Evolutionary conservation across 2,888 invertebrate genomes (phyloP).

Genomic region (Trissolcus brochymenae): DNA sequence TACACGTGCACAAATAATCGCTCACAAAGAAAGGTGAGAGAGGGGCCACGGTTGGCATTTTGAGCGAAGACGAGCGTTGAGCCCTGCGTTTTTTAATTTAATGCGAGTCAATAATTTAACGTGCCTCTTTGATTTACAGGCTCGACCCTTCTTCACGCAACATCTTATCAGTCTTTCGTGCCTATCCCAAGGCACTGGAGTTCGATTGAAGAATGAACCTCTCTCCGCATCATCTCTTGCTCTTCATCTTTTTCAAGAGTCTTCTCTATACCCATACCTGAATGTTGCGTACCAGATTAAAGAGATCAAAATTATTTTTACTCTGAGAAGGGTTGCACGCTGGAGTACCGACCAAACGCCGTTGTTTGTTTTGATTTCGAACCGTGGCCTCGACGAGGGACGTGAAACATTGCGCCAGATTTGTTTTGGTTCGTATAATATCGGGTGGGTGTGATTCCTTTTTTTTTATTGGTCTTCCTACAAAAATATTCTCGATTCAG

Average conservation of each 20-base stretch:
- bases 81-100: constrained; percentile 67
- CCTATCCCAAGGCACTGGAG: constrained; percentile 52
- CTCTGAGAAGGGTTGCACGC: constrained; percentile 44
- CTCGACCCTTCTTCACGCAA: constrained; percentile 46
- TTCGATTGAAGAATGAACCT: constrained; percentile 52
- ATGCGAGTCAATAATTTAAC: constrained; percentile 70
- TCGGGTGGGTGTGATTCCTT: constrained; percentile 26
- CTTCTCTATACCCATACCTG: constrained; percentile 30
- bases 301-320: constrained; percentile 36
- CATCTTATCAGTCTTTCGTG: constrained; percentile 55
- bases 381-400: constrained; percentile 26
- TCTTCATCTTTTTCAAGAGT: constrained; percentile 41
- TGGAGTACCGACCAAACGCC: constrained; percentile 10
- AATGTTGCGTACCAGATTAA: constrained; percentile 38
- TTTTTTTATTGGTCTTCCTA: constrained; percentile 6
- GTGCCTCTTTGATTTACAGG: constrained; percentile 66
- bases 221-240: constrained; percentile 8
- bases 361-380: constrained; percentile 55
- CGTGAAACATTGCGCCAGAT: constrained; percentile 38
- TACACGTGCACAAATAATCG: constrained; percentile 60
- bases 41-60: constrained; percentile 37
- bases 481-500: no score
- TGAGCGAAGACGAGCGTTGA: constrained; percentile 51
- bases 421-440: constrained; percentile 44
- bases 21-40: constrained; percentile 58